phyloP scores from a whole-genome alignment of 2,888 invertebrate species.

The Drosophila stalkeri region DNA sequence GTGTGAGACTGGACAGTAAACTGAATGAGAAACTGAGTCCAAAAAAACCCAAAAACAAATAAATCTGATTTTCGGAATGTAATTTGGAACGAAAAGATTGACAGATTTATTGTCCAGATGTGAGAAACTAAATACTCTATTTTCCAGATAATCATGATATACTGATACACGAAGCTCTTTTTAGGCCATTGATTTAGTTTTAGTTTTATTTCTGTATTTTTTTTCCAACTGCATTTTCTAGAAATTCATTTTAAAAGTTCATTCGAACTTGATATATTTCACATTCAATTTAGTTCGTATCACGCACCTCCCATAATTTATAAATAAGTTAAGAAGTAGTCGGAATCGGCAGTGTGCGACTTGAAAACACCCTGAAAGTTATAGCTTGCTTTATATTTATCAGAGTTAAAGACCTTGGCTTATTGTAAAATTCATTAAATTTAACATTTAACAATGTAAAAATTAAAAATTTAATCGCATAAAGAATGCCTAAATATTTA shows the following conservation, averaged over 20 bases:
- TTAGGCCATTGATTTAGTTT: not conserved
- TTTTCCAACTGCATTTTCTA: not conserved
- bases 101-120: not conserved
- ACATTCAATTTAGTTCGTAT: not conserved
- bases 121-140: not conserved
- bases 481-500: too few relatives aligned
- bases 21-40: conserved; percentile 44
- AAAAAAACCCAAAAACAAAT: not conserved
- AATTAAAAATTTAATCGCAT: too few relatives aligned
- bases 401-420: too few relatives aligned
- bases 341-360: not conserved
- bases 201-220: not conserved
- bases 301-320: not conserved
- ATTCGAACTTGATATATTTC: not conserved
- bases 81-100: conserved; percentile 1
- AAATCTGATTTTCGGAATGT: not conserved
- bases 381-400: too few relatives aligned
- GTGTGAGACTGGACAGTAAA: conserved; percentile 58
- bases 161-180: not conserved
- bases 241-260: not conserved
- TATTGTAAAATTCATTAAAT: too few relatives aligned
- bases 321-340: not conserved
- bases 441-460: too few relatives aligned
- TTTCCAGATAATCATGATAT: not conserved
- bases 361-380: not conserved